Evolutionary conservation across 2,113 vertebrate genomes (phyloP), one percentile per base, ranked within the genome.

Genomic region (Heterocephalus glaber): DNA sequence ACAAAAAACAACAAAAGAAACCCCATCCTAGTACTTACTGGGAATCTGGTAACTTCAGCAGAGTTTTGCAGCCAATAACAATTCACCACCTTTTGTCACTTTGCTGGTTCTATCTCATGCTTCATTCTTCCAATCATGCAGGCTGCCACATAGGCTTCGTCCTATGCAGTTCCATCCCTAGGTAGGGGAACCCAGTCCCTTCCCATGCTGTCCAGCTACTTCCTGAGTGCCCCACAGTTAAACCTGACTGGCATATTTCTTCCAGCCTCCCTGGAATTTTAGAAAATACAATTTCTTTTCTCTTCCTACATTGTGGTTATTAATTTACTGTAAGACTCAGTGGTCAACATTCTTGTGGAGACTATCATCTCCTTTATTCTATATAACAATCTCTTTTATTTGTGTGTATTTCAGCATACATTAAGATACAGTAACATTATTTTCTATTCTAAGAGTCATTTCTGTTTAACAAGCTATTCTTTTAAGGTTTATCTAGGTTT

Each of bases 401-500:
- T 35, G 8, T n/a, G 74, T 52, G 22, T 81, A 5, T 70, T 24
- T 88, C 4, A 85, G 17, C 58, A 49, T 7, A 76, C 0, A 44
- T 44, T 70, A 80, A 90, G 74, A 61, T 33, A 63, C 2, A 88
- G 22, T 56, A 52, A 28, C 35, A 44, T 87, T 84, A 77, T 82
- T 87, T 82, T n/a, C 2, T 68, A 61, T 13, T 58, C 61, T 44
- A 60, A 65, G 72, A 70, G n/a, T 17, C 19, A 52, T 87, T 88
- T 90, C 41, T 87, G 47, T 11, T 60, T 47, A 49, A 79, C n/a
- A 95, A 85, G 7, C 35, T 80, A 52, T 68, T 95, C 89, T 94
- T 96, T 86, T 22, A 93, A 93, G 72, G 52, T 86, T 91, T 70
- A n/a, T 38, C 9, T 74, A 72, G 12, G 28, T 4, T 61, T 56